Conservation (phyloP, 2,888 invertebrate species). For the Coronaproctus castanopsis region DNA sequence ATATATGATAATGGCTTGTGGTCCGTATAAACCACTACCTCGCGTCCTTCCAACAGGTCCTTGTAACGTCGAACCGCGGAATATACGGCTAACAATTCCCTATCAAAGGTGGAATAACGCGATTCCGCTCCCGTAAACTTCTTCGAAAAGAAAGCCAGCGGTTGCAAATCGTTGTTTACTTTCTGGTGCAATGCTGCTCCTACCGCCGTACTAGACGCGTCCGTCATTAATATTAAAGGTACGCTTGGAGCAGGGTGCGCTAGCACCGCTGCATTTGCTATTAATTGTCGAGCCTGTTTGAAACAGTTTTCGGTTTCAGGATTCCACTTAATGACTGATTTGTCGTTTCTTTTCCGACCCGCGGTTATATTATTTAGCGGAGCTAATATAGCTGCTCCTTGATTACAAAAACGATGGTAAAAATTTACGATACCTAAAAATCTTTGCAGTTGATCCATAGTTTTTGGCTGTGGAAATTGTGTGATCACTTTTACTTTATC, state of each 20-base stretch:
- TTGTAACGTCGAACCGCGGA: constrained; percentile 11
- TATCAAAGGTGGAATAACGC: neutral
- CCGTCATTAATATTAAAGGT: constrained; percentile 22
- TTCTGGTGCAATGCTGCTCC: constrained; percentile 26
- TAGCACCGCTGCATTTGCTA: constrained; percentile 22
- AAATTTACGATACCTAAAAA: constrained; percentile 1
- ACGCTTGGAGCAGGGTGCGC: constrained; percentile 23
- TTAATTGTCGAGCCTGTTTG: constrained; percentile 19
- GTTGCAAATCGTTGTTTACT: neutral
- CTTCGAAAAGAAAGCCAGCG: constrained; percentile 14
- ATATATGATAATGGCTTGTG: constrained; percentile 15
- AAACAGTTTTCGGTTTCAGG: constrained; percentile 18
- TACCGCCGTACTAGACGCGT: constrained; percentile 25
- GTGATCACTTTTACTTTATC: neutral
- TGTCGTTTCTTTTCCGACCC: constrained; percentile 15
- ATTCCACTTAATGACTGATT: constrained; percentile 17
- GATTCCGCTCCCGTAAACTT: neutral
- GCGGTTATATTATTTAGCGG: neutral
- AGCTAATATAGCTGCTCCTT: neutral
- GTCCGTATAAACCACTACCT: constrained; percentile 13
- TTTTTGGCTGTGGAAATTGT: neutral
- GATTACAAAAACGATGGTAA: neutral
- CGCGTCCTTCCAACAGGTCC: constrained; percentile 16
- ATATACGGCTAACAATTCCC: constrained; percentile 6
- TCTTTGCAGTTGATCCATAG: neutral